Evolutionary conservation across 2,113 vertebrate species (phyloP).

Genomic region (Nycticebus coucang): DNA sequence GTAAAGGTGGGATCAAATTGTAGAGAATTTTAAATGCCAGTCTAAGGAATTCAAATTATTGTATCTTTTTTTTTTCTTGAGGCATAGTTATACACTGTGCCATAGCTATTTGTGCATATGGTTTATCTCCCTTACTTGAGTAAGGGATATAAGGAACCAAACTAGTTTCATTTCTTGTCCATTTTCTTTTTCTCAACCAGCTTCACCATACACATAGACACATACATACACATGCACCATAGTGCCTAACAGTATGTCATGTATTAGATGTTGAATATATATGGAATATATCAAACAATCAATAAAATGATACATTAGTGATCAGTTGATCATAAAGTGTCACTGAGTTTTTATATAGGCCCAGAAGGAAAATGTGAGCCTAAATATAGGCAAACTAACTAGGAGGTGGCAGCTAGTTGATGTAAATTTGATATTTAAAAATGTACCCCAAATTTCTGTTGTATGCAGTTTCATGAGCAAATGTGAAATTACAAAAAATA

Average conservation of each 20-base stretch:
- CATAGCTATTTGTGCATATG: background rate
- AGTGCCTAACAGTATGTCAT: background rate
- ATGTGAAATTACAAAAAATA: background rate
- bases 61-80: background rate
- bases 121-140: background rate
- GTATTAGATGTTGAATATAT: background rate
- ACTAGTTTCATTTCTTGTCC: background rate
- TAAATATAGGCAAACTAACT: background rate
- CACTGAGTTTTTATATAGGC: background rate
- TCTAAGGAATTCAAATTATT: background rate
- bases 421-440: background rate
- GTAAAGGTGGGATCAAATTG: background rate
- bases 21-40: background rate
- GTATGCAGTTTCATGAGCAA: background rate
- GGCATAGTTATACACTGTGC: background rate
- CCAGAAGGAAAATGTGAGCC: background rate
- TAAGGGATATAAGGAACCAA: background rate
- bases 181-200: too few species aligned
- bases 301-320: background rate
- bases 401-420: background rate
- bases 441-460: background rate
- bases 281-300: background rate
- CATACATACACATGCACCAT: background rate
- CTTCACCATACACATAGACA: background rate
- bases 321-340: background rate